Evolutionary conservation across 2,113 vertebrate species (phyloP).

Genomic region (Pteropus alecto): DNA sequence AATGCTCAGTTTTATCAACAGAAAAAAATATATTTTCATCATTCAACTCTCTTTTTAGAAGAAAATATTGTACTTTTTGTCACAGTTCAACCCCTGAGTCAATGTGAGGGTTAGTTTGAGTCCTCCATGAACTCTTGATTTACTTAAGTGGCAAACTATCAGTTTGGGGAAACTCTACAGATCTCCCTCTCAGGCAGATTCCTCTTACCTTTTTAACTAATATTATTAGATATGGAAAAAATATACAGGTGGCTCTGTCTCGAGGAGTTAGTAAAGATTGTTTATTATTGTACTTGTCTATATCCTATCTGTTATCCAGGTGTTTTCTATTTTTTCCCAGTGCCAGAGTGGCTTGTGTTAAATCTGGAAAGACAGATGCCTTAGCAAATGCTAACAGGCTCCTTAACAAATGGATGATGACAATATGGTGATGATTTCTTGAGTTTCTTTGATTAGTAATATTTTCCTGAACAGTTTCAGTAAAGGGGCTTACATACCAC

Average conservation of each 20-base stretch:
- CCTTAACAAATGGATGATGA: not conserved
- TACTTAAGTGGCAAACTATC: not conserved
- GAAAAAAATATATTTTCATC: not conserved
- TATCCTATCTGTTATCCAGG: not conserved
- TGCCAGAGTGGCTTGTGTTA: not conserved
- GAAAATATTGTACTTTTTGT: not conserved
- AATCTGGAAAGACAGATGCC: not conserved
- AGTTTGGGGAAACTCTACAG: not conserved
- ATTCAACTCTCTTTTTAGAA: not conserved
- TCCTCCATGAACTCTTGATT: not conserved
- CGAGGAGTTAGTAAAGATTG: not conserved
- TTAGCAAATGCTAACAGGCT: constrained; percentile 10
- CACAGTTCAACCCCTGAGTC: not conserved
- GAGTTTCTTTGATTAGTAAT: not conserved
- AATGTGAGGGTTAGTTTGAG: not conserved
- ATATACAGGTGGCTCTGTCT: not conserved
- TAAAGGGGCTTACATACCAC: not conserved
- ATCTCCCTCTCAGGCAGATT: not conserved
- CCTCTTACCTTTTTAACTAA: not conserved
- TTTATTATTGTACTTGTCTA: not conserved
- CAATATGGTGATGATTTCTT: not conserved
- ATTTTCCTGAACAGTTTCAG: not conserved
- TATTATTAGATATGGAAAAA: not conserved
- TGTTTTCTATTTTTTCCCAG: not conserved
- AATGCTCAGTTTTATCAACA: not conserved